phyloP scores from a whole-genome alignment of 2,113 vertebrate species.

The Cyphomyrus plagiostoma region DNA sequence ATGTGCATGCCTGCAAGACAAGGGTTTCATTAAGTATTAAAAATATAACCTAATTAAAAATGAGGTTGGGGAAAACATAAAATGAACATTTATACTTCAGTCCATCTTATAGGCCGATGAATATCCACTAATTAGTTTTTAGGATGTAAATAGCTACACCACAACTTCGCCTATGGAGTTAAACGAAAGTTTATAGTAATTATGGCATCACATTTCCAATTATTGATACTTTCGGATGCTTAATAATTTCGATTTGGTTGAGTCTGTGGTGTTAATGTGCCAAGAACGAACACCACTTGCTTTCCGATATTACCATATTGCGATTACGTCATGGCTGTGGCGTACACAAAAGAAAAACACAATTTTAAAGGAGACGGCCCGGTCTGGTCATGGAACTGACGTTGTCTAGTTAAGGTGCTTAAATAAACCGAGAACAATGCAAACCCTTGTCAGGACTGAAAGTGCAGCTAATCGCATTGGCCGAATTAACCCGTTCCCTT shows the following conservation, averaged over 20 bases:
- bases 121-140: neutral
- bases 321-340: conserved; percentile 1
- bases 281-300: neutral
- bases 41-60: neutral
- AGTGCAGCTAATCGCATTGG: conserved; percentile 40
- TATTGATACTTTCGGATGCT: neutral
- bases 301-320: neutral
- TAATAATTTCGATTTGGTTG: neutral
- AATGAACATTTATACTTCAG: neutral
- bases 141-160: neutral
- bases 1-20: neutral
- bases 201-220: neutral
- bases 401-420: conserved; percentile 33
- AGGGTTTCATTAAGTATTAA: neutral
- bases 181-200: neutral
- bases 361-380: conserved; percentile 10
- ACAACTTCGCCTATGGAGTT: neutral
- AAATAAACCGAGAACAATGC: conserved; percentile 26
- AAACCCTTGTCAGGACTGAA: conserved; percentile 35
- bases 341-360: neutral
- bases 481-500: conserved; percentile 31
- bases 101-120: neutral
- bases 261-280: neutral
- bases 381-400: neutral
- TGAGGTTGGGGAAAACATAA: neutral